Conservation (phyloP, 1,140 invertebrate species). For the Aphaenogaster floridana region DNA sequence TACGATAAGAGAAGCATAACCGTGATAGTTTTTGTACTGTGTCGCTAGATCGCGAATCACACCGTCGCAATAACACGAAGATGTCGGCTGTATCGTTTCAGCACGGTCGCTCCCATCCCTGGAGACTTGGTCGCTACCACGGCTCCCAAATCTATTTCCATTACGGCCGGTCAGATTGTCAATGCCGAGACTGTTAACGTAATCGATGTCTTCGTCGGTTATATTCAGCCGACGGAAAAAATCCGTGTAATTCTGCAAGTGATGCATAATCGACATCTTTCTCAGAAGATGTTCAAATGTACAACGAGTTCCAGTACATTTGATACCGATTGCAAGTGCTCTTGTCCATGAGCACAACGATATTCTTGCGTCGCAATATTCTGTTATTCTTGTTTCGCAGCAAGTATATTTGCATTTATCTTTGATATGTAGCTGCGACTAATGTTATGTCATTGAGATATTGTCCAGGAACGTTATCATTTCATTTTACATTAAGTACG, state of each 20-base stretch:
- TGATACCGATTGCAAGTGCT: neutral
- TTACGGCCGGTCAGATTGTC: neutral
- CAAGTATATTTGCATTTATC: neutral
- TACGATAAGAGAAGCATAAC: conserved; percentile 91
- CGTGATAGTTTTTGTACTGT: conserved; percentile 86
- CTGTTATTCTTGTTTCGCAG: neutral
- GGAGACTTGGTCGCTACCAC: too few relatives aligned
- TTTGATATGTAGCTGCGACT: neutral
- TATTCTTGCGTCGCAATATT: neutral
- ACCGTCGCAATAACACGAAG: conserved; percentile 72
- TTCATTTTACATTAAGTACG: neutral
- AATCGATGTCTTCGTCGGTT: conserved; percentile 80
- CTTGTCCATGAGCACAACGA: neutral
- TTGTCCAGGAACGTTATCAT: neutral
- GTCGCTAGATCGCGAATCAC: conserved; percentile 69
- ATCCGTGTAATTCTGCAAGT: conserved; percentile 69
- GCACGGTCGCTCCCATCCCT: neutral
- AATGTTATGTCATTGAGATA: neutral
- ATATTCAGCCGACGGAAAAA: conserved; percentile 76
- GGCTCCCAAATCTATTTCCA: neutral
- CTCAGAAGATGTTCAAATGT: neutral
- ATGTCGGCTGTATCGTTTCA: neutral
- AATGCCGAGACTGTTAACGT: conserved; percentile 61
- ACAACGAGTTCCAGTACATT: neutral
- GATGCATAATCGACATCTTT: conserved; percentile 61